Evolutionary conservation across 2,888 invertebrate species (phyloP), one percentile per base, ranked within the genome.

Genomic region (Pristionchus fissidentatus): DNA sequence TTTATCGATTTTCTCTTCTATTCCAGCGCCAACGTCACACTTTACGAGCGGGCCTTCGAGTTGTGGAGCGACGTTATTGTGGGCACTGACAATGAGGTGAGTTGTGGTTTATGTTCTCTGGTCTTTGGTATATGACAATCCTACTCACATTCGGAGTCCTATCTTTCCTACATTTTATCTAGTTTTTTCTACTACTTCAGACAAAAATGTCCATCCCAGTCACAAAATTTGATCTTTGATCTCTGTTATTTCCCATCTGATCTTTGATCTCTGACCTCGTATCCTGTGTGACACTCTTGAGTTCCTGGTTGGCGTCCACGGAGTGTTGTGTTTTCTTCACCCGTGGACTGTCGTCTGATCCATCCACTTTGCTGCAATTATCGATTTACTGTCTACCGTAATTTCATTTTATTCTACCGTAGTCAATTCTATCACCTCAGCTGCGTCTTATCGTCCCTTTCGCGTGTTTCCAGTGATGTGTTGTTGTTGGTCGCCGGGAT

Each of bases 11-110:
- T 70, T 49, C n/a, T 77, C 49, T 1, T 38, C 43, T 38, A 38
- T 79, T 79, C 15, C 49, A 79, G 79, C 38, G 35, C 52, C 57
- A 57, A 79, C 57, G 79, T 57, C 57, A 52, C 79, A 46, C 79
- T 79, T 43, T 79, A 79, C 79, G 43, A 38, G 55, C 35, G 41
- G 8, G 22, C 29, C 29, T 81, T 32, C 80, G 32, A 81, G 32
- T 22, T 81, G 41, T 81, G 80, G 80, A 81, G 46, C 46, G 46
- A 52, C 32, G 32, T 46, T 43, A 81, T 81, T 62, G 32, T 81
- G 29, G 80, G 80, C 29, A 4, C 80, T 52, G 62, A 81, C 3
- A 81, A 81, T 46, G 80, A 81, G 46, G 80, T 81, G 38, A 1
- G 46, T 49, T 55, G n/a, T 75, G 43, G 26, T 41, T 26, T 41